These are phyloP conservation scores for Urocynchramus pylzowi DNA, from an alignment of 2,113 vertebrate species.

Conservation along the genomic window DNA sequence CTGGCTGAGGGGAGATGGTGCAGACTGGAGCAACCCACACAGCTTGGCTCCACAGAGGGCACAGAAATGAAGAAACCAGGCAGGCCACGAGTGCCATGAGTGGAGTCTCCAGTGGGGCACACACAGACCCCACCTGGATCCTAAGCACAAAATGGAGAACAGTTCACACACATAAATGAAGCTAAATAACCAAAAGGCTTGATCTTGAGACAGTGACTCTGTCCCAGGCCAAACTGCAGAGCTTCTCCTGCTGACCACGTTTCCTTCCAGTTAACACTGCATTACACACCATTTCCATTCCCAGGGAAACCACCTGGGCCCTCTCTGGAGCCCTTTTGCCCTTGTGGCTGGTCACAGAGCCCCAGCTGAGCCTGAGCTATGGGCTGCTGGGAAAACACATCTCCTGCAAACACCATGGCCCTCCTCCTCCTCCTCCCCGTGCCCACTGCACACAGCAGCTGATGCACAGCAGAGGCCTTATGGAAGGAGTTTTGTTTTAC, in stretches of 20 bases:
- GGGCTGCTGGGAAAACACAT: accelerated
- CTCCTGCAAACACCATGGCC: not conserved
- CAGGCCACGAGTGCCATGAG: not conserved
- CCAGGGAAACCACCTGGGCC: not conserved
- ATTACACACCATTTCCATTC: not conserved
- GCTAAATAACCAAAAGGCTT: not conserved
- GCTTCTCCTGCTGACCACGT: not conserved
- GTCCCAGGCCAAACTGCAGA: not conserved
- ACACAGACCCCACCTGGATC: not conserved
- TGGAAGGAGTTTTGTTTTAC: not conserved
- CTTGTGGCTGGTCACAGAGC: not conserved
- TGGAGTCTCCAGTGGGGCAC: not conserved
- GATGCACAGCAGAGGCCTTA: not conserved
- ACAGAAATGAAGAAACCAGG: not conserved
- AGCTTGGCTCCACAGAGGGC: not conserved
- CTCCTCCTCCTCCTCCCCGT: not conserved
- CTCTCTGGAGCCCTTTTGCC: not conserved
- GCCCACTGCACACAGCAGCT: not conserved
- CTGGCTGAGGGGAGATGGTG: not conserved
- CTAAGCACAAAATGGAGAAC: not conserved
- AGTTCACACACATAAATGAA: not conserved
- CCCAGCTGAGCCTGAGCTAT: not conserved
- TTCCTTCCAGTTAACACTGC: not conserved
- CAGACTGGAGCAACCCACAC: not conserved
- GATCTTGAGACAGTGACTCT: accelerated